These are phyloP conservation scores for Microcebus lehilahytsara DNA, from an alignment of 2,113 vertebrate species.

Conservation along the genomic window DNA sequence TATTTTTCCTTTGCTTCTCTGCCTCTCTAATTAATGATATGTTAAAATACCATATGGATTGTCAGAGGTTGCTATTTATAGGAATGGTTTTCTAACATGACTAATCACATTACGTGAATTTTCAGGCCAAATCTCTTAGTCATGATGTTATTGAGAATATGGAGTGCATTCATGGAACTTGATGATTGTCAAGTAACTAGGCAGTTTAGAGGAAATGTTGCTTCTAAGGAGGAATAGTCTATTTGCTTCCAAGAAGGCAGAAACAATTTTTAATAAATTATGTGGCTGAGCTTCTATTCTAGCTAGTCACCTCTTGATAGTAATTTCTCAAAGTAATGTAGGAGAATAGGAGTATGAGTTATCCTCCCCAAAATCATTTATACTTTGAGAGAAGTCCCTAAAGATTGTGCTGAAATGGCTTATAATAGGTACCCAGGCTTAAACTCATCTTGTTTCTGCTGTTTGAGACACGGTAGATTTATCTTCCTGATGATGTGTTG, in stretches of 20 bases:
- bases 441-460: constrained; percentile 15
- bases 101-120: constrained; percentile 42
- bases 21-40: constrained; percentile 35
- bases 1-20: constrained; percentile 35
- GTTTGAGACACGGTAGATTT: constrained; percentile 31
- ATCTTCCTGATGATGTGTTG: constrained; percentile 7
- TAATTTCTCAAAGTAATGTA: constrained; percentile 33
- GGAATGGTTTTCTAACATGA: constrained; percentile 50
- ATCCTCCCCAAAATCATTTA: not conserved
- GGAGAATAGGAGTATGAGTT: not conserved
- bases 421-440: not conserved
- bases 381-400: constrained; percentile 6
- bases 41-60: not conserved
- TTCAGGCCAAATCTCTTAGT: constrained; percentile 36
- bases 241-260: constrained; percentile 53
- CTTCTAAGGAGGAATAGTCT: constrained; percentile 21
- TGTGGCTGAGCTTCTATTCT: not conserved
- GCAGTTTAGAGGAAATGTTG: constrained; percentile 36
- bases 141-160: constrained; percentile 43
- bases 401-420: constrained; percentile 35
- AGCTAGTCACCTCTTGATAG: not conserved
- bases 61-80: constrained; percentile 47
- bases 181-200: constrained; percentile 38
- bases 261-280: constrained; percentile 39
- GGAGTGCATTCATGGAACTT: constrained; percentile 1